Base-by-base conservation (phyloP, 2,888 invertebrate genomes). In the Trichacis sp. region DNA sequence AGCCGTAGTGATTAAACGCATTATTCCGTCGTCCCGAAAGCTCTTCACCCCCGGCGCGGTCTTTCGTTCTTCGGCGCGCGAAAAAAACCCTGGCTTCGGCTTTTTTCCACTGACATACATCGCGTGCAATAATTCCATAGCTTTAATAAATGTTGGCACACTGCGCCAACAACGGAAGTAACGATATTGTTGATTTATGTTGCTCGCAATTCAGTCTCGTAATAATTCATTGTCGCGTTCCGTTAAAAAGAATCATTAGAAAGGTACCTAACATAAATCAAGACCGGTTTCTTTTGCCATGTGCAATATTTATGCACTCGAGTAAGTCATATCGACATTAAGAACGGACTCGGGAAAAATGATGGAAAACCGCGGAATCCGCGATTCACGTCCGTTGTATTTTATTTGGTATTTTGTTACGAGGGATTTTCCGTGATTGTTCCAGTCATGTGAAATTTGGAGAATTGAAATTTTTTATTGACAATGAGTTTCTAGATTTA, bases 141-240 rank as follows among this genome's bases (percentile, higher is more conserved):
- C 14, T 47, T 47, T 55, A 55, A 55, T 55, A 47, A 55, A 55
- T 55, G 48, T 40, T 47, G 42, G 47, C 48, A 40, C 30, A 48
- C 38, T 40, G 48, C 47, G 29, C 48, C 48, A 40, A 24, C 40
- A 47, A 55, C 55, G 55, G 55, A 55, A 55, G 48, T 29, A 30
- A 55, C 55, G 55, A 47, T 55, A 55, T 55, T 46, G 48, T 55
- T 55, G 55, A 55, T 40, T 55, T 46, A 55, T 55, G 9, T 18
- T 45, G 45, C 20, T 45, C 12, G 45, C 18, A 45, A 20, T 45
- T 45, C 20, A 45, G n/a, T n/a, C 20, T 45, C 20, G 45, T 45
- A 14, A 17, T 42, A 42, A 42, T 17, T 42, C 42, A 42, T 12
- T 15, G 15, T 17, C 42, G 18, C n/a, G 15, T 42, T 42, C n/a